Evolutionary conservation across 2,113 vertebrate species (phyloP), one percentile per base, ranked within the genome.

Genomic region (Phodopus roborovskii): DNA sequence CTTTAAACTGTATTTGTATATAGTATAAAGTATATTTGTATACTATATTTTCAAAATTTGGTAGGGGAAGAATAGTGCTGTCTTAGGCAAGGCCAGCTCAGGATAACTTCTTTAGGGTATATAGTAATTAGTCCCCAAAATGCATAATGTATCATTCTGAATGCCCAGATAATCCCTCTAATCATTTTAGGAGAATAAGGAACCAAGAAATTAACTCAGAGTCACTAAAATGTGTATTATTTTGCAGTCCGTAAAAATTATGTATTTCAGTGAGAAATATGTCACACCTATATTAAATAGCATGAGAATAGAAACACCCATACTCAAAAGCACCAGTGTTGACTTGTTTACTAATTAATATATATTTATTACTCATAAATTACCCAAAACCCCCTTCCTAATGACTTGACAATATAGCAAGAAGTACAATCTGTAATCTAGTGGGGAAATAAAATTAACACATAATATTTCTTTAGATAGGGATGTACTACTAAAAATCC

Each of bases 201-300:
- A 13, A n/a, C 7, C 26, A 91, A 45, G 56, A 94, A 90, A 68
- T 33, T 56, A 12, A 92, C 74, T 93, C 19, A 78, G 17, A 78
- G 3, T 68, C 39, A 3, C 9, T 90, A 89, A 94, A 89, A 73
- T 64, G 3, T 74, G 56, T 22, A 73, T 77, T n/a, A n/a, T 9
- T 90, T 90, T 5, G 58, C 68, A 39, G 36, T 91, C 33, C 11
- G 1, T 36, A 87, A 94, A 89, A 78, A 56, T 60, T 3, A 68
- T 36, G 75, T 92, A 82, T 90, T 90, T 94, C 7, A 83, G 13
- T 74, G 15, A 74, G 94, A 92, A 78, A 78, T 82, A 19, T 86
- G 24, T 81, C 15, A 71, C 2, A 48, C 82, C 16, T 33, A n/a
- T 70, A 70, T n/a, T 71, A 17, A 20, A 71, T 39, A n/a, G 66